Evolutionary conservation across 1,140 invertebrate genomes (phyloP), one percentile per base, ranked within the genome.

Genomic region (Scaptomyza montana): DNA sequence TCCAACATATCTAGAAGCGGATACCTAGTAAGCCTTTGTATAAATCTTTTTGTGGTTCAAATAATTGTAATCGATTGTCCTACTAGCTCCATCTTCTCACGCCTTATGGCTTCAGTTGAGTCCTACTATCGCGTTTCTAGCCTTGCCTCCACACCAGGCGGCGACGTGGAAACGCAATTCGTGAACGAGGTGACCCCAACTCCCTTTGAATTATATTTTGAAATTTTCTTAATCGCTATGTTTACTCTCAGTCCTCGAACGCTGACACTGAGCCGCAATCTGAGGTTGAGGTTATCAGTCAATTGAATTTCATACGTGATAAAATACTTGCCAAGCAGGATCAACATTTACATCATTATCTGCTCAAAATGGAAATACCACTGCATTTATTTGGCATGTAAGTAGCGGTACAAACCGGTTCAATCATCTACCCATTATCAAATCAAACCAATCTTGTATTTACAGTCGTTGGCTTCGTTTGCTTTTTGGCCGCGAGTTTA

Each of bases 321-420:
- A 93, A 95, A 65, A 93, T 95, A 41, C 92, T 97, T 12, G 93
- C 94, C 71, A 93, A 94, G 56, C 92, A 93, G 77, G 96, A 97
- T 91, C 90, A 93, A 3, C 94, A 95, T 67, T 91, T 97, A 41
- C 94, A 95, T 51, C 84, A 93, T 59, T 95, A 96, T 93, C 92
- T 97, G 9, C 92, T 93, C 19, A 92, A 93, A 62, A 93, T 96
- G 76, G 95, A 96, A 75, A 96, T 97, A 74, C 94, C 95, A 36
- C 93, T 96, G 80, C 95, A 96, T 81, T 93, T 97, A 28, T 97
- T 96, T 92, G 96, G 96, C 73, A 97, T 97, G 96, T 96, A 91
- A 93, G 95, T 94, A 63, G 7, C 21, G 21, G 12, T 41, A 41
- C 10, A 41, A 41, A 41, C 39, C 39, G 39, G 39, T 41, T 43